Percentiles rank a stretch among this genome's conserved stretches.
Evolutionary conservation across 1,140 invertebrate genomes (phyloP).

Genomic region (Hirudo medicinalis): DNA sequence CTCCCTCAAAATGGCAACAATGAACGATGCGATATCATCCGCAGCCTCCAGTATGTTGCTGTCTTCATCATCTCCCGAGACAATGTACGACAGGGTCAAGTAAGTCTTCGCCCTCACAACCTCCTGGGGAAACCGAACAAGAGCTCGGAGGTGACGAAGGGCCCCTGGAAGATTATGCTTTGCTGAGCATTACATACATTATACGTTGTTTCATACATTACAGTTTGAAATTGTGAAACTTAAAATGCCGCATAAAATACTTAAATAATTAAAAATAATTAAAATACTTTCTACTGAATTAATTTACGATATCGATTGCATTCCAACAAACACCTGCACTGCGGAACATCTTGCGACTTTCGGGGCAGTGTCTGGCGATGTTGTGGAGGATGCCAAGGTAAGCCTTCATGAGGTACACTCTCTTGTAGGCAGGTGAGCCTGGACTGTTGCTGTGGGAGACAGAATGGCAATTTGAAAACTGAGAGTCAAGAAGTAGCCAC

Average conservation of each 20-base stretch:
- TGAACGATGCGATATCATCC: constrained; percentile 29
- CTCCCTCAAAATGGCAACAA: constrained; percentile 27
- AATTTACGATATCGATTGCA: too few relatives aligned
- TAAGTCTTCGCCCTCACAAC: constrained; percentile 31
- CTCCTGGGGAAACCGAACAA: constrained; percentile 24
- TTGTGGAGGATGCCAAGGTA: constrained; percentile 29
- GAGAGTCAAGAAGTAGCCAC: background rate
- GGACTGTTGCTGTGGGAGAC: constrained; percentile 12
- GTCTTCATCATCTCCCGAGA: constrained; percentile 29
- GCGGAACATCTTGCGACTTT: constrained; percentile 23
- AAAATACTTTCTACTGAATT: too few relatives aligned
- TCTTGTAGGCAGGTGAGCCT: constrained; percentile 15
- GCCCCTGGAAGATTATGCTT: too few relatives aligned
- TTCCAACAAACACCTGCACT: too few relatives aligned
- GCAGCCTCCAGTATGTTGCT: constrained; percentile 26
- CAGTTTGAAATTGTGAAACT: too few relatives aligned
- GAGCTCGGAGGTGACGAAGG: constrained; percentile 22
- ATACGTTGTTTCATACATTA: too few relatives aligned
- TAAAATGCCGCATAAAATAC: too few relatives aligned
- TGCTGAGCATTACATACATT: too few relatives aligned
- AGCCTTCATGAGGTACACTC: constrained; percentile 27
- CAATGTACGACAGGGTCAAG: constrained; percentile 30
- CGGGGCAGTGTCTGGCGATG: constrained; percentile 24
- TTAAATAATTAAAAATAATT: too few relatives aligned
- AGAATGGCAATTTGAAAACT: background rate